phyloP scores from a whole-genome alignment of 2,888 invertebrate species.

The Drosophila histrio region DNA sequence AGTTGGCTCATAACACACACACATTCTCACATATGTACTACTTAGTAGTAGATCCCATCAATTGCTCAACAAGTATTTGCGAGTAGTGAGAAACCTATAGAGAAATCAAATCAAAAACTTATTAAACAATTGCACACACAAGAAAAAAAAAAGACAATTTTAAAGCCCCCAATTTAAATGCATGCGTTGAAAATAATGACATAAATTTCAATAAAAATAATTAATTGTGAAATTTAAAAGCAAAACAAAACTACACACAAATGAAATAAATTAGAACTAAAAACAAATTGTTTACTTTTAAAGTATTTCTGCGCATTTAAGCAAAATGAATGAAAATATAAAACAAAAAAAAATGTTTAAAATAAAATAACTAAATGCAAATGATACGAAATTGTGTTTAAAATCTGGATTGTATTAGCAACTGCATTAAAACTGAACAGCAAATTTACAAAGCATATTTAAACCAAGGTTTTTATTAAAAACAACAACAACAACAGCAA shows the following conservation, averaged over 20 bases:
- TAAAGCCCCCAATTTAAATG: conserved; percentile 49
- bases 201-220: conserved; percentile 56
- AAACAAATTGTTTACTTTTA: conserved; percentile 63
- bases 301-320: conserved; percentile 78
- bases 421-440: conserved; percentile 26
- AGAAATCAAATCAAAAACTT: conserved; percentile 46
- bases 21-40: conserved; percentile 9
- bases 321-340: conserved; percentile 47
- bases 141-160: conserved; percentile 31
- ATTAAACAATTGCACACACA: conserved; percentile 47
- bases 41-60: conserved; percentile 24
- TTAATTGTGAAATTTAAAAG: conserved; percentile 51
- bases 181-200: conserved; percentile 57
- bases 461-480: conserved; percentile 50
- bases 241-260: conserved; percentile 24
- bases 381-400: conserved; percentile 40
- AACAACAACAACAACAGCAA: conserved; percentile 39
- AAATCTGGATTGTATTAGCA: conserved; percentile 30
- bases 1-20: conserved; percentile 37
- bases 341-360: conserved; percentile 26
- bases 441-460: conserved; percentile 36
- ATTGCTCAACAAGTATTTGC: conserved; percentile 39
- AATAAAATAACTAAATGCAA: conserved; percentile 29
- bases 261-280: conserved; percentile 38
- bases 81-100: conserved; percentile 43